Evolutionary conservation across 1,140 invertebrate species (phyloP), one percentile per base, ranked within the genome.

Genomic region (Trichoplusia ni): DNA sequence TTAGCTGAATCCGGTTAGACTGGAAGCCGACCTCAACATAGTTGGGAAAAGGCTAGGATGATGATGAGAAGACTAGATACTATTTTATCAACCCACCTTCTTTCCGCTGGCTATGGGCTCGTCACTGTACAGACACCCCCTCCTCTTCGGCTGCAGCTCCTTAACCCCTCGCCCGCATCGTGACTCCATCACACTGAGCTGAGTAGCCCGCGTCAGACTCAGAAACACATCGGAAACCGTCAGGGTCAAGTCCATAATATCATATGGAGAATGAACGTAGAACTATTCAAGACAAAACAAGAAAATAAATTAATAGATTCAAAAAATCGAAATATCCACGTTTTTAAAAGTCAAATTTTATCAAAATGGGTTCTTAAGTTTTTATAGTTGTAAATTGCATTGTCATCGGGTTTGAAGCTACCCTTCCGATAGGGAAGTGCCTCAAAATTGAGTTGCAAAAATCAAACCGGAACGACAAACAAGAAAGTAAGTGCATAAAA

Each of bases 181-280:
- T 2, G 92, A 92, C 81, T 93, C 92, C 63, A 89, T 81, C 38
- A 92, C 91, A 16, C 82, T 89, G 62, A 92, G 91, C 33, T 91
- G 89, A 0, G 88, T 82, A 31, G 91, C 82, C 2, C 90, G 65
- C 59, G 91, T 91, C 62, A 91, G 75, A 2, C 87, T 84, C 0
- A 76, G 71, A 13, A 79, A 71, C 0, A 88, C 56, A 2, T 21
- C 23, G 6, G 78, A 79, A 0, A 74, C 67, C 2, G 63, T 0
- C 70, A 69, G 1, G 77, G 29, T 79, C 8, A 86, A 67, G 51
- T 93, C 91, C 5, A 89, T 77, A 3, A 93, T 77, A 40, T 93
- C 93, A 53, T 91, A 91, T 14, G 92, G 88, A 0, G 92, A 93
- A 73, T 93, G 93, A 0, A 92, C 54, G 78, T 92, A 93, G 69